Evolutionary conservation across 2,113 vertebrate species (phyloP).

Genomic region (Myodes glareolus): DNA sequence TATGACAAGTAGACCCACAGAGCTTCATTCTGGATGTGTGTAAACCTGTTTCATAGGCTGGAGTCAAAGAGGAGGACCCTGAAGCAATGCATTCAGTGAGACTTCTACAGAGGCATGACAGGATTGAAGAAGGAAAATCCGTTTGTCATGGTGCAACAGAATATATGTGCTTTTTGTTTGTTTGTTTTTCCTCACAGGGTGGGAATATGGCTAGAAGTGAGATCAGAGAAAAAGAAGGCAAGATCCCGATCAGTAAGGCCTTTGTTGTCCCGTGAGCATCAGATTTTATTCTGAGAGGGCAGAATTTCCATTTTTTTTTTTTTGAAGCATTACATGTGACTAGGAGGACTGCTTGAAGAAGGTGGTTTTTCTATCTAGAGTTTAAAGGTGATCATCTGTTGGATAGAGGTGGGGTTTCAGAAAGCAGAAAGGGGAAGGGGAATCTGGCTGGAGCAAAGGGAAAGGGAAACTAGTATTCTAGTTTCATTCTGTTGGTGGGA

Average conservation of each 20-base stretch:
- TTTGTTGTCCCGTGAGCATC: background rate
- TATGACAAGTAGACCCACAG: background rate
- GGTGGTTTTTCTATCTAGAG: background rate
- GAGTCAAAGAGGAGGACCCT: background rate
- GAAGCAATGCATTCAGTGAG: background rate
- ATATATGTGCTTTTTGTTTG: background rate
- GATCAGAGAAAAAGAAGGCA: background rate
- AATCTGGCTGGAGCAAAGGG: background rate
- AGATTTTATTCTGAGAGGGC: background rate
- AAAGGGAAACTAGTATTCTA: no score
- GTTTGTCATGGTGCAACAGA: background rate
- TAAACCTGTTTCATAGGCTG: background rate
- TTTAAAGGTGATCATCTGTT: background rate
- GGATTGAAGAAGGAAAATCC: background rate
- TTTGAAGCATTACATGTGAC: background rate
- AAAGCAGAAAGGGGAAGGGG: background rate
- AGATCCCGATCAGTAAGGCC: background rate
- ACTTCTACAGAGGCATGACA: background rate
- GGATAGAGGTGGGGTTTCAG: background rate
- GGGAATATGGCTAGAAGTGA: background rate
- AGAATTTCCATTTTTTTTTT: background rate
- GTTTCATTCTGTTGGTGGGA: background rate
- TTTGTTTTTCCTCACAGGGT: background rate
- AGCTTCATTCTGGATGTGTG: background rate
- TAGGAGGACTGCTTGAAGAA: background rate